Percentiles rank a stretch among this genome's conserved stretches.
These are phyloP conservation scores for Homarus americanus DNA, from an alignment of 1,140 invertebrate species.

Conservation along the genomic window DNA sequence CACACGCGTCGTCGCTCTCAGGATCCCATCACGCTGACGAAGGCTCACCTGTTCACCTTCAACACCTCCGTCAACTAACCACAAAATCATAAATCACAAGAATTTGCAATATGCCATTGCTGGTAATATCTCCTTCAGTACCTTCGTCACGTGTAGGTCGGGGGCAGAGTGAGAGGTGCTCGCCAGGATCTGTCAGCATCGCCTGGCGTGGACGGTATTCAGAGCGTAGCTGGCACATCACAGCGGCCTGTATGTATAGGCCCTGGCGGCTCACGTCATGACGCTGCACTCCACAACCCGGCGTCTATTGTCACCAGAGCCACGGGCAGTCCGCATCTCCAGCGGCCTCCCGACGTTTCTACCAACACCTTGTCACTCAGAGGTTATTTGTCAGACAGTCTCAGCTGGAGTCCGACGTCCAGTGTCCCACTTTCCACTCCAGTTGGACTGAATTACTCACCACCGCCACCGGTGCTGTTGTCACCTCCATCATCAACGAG, in stretches of 20 bases:
- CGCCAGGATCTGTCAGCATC: too few species aligned
- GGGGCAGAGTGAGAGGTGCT: too few species aligned
- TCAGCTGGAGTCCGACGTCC: not conserved
- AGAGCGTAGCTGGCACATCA: too few species aligned
- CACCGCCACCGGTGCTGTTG: not conserved
- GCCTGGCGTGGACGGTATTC: too few species aligned
- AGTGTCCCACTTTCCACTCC: slow-evolving; percentile 6
- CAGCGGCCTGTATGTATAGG: too few species aligned
- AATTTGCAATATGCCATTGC: too few species aligned
- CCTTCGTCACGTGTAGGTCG: too few species aligned
- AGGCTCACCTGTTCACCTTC: not conserved
- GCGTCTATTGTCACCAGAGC: not conserved
- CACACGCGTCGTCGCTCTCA: slow-evolving; percentile 65
- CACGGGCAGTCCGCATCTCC: not conserved
- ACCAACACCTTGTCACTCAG: not conserved
- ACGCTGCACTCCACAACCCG: not conserved
- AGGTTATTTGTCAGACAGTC: not conserved
- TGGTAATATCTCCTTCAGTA: too few species aligned
- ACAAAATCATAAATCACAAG: too few species aligned
- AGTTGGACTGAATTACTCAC: not conserved
- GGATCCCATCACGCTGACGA: not conserved
- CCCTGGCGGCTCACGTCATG: too few species aligned
- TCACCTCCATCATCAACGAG: not conserved
- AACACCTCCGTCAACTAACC: too few species aligned
- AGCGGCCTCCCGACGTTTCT: not conserved